Evolutionary conservation across 2,888 invertebrate species (phyloP), one percentile per base, ranked within the genome.

Genomic region (Eristalis pertinax): DNA sequence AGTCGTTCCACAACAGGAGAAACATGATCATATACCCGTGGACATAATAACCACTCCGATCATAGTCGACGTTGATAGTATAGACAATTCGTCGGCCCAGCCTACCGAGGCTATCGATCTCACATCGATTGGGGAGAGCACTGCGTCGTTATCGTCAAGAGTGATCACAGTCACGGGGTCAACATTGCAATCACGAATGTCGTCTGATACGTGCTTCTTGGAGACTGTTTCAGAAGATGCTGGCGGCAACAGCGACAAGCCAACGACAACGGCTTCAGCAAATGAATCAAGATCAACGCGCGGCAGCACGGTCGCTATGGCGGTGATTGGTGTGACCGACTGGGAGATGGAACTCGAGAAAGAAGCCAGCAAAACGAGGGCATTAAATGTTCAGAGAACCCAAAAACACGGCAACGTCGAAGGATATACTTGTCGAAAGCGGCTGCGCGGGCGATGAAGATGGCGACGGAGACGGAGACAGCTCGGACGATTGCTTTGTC

Each of bases 321-420:
- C n/a, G n/a, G 90, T 92, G 29, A 89, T 92, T 8, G 92, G 91
- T 81, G 91, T 91, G 19, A 92, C 92, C 26, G 95, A 95, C 89
- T 95, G 95, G 95, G 95, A 95, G 91, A 94, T 95, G 93, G 95
- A 95, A 90, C 91, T 95, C 63, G 95, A 95, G 86, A 94, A 95
- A 84, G 94, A 92, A 64, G 91, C 91, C 7, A 89, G 68, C 22
- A 89, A 88, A 72, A 26, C 79, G 19, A 68, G 83, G 26, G 85
- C 78, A 24, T 68, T 82, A 7, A 78, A 69, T 60, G 69, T 70
- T 89, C 92, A 78, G 80, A 88, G 70, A 19, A 62, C 41, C 26
- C 73, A 82, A 43, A 85, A 69, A 15, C 50, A 58, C 50, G 67
- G 50, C 19, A 82, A 65, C 67, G 64, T 56, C 11, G 78, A n/a